Evolutionary conservation across 2,797 vertebrate species (phyloP).

Genomic region (Vireo griseus): DNA sequence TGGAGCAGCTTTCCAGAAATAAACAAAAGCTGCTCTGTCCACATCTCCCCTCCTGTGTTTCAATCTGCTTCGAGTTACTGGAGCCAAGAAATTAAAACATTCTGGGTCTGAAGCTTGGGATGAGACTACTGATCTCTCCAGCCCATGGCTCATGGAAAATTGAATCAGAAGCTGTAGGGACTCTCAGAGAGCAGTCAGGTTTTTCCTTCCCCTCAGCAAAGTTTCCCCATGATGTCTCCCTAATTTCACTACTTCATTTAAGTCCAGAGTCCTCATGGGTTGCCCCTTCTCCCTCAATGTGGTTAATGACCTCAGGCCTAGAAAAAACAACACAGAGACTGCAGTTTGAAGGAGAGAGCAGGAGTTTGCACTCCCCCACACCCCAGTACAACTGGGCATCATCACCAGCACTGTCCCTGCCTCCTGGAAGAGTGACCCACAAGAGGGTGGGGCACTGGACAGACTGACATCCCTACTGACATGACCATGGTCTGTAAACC

Average conservation of each 20-base stretch:
- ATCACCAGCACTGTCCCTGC: neutral
- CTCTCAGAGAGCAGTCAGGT: neutral
- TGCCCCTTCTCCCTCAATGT: neutral
- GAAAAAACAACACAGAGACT: neutral
- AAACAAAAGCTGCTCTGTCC: conserved; percentile 45
- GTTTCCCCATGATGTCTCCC: neutral
- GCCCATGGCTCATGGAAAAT: neutral
- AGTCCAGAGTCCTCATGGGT: neutral
- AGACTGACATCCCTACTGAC: neutral
- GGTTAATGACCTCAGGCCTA: neutral
- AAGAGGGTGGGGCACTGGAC: neutral
- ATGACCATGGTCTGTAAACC: neutral
- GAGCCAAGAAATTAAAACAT: conserved; percentile 28
- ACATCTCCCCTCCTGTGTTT: conserved; percentile 18
- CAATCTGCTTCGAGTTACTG: conserved; percentile 22
- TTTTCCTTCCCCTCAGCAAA: neutral
- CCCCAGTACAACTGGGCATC: neutral
- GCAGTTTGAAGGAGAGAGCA: neutral
- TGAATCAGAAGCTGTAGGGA: neutral
- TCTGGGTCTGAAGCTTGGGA: neutral
- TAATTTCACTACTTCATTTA: neutral
- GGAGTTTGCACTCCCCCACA: neutral
- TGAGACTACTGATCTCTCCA: neutral
- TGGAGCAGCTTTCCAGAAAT: conserved; percentile 22
- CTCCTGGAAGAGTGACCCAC: rapidly evolving